Conservation (phyloP, 2,888 invertebrate species). For the Agrotis ipsilon region DNA sequence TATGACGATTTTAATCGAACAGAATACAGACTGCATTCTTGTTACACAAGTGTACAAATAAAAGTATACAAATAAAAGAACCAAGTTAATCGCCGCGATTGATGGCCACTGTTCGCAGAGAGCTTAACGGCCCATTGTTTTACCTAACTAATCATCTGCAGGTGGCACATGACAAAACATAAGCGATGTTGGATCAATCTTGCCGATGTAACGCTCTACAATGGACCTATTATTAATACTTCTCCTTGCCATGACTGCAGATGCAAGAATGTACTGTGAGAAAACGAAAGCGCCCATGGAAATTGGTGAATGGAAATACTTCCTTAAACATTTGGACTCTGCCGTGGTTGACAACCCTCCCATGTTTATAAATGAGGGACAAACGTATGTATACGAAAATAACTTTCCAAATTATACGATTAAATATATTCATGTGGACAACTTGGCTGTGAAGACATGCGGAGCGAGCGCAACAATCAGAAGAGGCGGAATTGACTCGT, state of each 20-base stretch:
- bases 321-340: slow-evolving; percentile 79
- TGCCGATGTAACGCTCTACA: slow-evolving; percentile 47
- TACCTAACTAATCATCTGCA: slow-evolving; percentile 19
- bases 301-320: slow-evolving; percentile 77
- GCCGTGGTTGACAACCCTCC: slow-evolving; percentile 82
- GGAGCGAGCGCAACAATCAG: slow-evolving; percentile 80
- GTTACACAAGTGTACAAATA: neutral
- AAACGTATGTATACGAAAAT: slow-evolving; percentile 85
- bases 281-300: slow-evolving; percentile 79
- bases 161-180: slow-evolving; percentile 29
- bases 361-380: slow-evolving; percentile 79
- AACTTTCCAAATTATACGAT: slow-evolving; percentile 80
- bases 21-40: neutral
- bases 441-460: slow-evolving; percentile 81
- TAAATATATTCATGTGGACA: slow-evolving; percentile 83
- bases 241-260: slow-evolving; percentile 48
- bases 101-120: slow-evolving; percentile 25
- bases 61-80: slow-evolving; percentile 48
- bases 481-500: slow-evolving; percentile 78
- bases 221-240: slow-evolving; percentile 68
- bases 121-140: slow-evolving; percentile 62
- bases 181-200: slow-evolving; percentile 35
- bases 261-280: slow-evolving; percentile 75
- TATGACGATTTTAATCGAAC: neutral
- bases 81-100: neutral